These are phyloP conservation scores for Andrena chrysosceles DNA, from an alignment of 2,888 invertebrate species.

Conservation along the genomic window DNA sequence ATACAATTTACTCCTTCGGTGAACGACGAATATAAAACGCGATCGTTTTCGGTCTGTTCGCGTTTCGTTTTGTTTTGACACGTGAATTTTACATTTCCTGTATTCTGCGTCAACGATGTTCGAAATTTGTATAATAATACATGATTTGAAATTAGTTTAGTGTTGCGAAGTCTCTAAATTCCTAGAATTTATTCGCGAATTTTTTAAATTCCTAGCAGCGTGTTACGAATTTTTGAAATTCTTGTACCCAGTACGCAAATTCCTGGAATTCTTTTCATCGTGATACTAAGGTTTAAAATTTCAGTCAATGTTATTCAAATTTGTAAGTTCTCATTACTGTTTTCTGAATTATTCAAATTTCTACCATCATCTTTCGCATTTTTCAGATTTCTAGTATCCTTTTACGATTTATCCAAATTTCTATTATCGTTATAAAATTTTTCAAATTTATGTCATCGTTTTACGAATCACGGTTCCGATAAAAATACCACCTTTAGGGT, in stretches of 20 bases:
- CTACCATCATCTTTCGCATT: no score
- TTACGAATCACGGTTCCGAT: conserved; percentile 25
- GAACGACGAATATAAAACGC: conserved; percentile 8
- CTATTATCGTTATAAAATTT: background rate
- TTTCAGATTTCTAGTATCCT: no score
- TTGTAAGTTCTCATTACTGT: no score
- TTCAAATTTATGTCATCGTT: background rate
- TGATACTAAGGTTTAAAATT: no score
- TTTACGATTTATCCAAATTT: background rate
- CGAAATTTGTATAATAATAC: background rate
- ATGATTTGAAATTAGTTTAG: background rate
- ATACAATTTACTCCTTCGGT: conserved; percentile 31
- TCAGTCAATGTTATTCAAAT: no score
- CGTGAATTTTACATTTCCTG: background rate
- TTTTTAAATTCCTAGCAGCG: no score
- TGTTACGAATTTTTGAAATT: no score
- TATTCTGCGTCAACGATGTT: background rate
- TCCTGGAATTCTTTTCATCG: no score
- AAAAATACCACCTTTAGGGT: conserved; percentile 32
- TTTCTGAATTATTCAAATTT: no score
- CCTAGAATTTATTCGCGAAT: no score
- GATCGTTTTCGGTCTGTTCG: background rate
- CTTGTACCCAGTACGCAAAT: no score
- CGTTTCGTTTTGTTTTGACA: background rate
- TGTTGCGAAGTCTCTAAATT: no score